Evolutionary conservation across 1,140 invertebrate genomes (phyloP).

Genomic region (Leptinotarsa undecemlineata): DNA sequence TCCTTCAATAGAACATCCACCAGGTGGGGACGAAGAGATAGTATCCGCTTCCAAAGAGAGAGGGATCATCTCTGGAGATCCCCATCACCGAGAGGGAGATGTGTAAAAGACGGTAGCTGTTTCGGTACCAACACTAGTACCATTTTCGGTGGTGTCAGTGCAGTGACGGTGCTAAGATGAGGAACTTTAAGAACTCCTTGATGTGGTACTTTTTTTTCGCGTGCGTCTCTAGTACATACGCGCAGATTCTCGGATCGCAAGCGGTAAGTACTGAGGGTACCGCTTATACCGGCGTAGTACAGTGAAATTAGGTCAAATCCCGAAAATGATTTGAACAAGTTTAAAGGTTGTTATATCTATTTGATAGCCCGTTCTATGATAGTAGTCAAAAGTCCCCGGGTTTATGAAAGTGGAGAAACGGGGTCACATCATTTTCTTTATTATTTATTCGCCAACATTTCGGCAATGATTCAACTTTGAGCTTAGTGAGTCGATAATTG

Average conservation of each 20-base stretch:
- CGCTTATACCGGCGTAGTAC: not conserved
- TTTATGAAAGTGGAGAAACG: not conserved
- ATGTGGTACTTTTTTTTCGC: conserved; percentile 7
- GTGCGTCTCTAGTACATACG: not conserved
- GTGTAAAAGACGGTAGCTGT: conserved; percentile 8
- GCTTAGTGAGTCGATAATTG: no score
- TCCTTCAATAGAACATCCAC: not conserved
- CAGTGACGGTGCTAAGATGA: conserved; percentile 13
- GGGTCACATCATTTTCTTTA: not conserved
- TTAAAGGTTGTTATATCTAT: not conserved
- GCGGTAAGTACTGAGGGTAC: conserved; percentile 10
- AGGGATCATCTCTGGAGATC: conserved; percentile 14
- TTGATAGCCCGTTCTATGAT: not conserved
- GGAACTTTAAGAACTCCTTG: conserved; percentile 8
- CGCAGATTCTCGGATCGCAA: conserved; percentile 14
- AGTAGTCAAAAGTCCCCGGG: not conserved
- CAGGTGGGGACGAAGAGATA: not conserved
- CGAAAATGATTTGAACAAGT: not conserved
- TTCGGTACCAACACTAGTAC: conserved; percentile 6
- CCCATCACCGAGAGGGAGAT: conserved; percentile 7
- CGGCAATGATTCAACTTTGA: no score
- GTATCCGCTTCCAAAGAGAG: conserved; percentile 6
- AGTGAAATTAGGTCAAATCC: not conserved
- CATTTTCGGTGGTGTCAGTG: conserved; percentile 10
- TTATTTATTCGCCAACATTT: no score